Base-by-base conservation (phyloP, 2,113 vertebrate genomes). In the Morone saxatilis region DNA sequence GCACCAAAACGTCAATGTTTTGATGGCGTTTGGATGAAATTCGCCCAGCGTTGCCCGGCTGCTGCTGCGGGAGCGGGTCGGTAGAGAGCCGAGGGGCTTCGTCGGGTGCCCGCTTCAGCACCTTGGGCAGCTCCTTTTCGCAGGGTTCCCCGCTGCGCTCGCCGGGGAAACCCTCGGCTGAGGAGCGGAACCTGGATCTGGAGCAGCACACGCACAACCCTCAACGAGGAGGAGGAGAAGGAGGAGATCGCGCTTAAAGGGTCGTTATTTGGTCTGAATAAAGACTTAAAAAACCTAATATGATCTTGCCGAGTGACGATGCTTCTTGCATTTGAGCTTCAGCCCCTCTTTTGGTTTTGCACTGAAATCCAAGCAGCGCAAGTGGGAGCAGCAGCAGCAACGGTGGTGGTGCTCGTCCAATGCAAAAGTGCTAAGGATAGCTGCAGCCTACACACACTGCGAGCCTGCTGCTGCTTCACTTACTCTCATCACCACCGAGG, bases 371-470 rank as follows among this genome's bases (percentile, higher is more conserved):
- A 11, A 68, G 80, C 80, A 75, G 83, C 84, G 66, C 78, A 54
- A 80, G 79, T 65, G 77, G 81, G 45, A 81, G 87, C 83, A 88
- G 88, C 25, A 73, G 74, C 84, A 45, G 71, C 57, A 56, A 51
- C 20, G 17, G 54, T n/a, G 25, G 80, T 17, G 91, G 67, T 78
- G 91, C 86, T 91, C 83, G 78, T 85, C 79, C 88, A 89, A 71
- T 83, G 89, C 89, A 71, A 85, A 90, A 85, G 88, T 83, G 90
- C 89, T 85, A 78, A 84, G 89, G 91, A 91, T 83, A 91, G 87
- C 92, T 91, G 84, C 90, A 93, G 88, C 91, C 91, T 88, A 86
- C 93, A 94, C 93, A 92, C 91, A 90, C 81, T 67, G 85, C 66
- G 60, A 91, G 79, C 84, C 83, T 80, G 75, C 89, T 80, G 87